Evolutionary conservation across 2,113 vertebrate species (phyloP).

Genomic region (Cathartes aura): DNA sequence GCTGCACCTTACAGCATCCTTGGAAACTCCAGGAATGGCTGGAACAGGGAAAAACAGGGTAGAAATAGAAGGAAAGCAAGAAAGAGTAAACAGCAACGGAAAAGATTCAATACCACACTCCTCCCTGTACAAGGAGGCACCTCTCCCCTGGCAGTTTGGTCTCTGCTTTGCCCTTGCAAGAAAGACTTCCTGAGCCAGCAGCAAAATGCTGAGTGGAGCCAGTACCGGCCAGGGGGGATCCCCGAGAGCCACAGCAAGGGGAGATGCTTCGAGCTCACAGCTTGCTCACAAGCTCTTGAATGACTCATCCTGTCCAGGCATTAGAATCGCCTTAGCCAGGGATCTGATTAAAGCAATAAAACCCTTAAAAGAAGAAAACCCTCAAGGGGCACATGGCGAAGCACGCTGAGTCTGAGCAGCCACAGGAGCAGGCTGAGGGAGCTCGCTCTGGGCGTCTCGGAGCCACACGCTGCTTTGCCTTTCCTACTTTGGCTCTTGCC

Average conservation of each 20-base stretch:
- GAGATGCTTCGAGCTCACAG: neutral
- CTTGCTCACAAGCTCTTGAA: neutral
- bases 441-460: neutral
- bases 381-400: neutral
- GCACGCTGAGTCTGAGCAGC: neutral
- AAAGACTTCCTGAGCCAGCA: neutral
- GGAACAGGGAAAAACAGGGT: neutral
- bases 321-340: neutral
- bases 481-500: neutral
- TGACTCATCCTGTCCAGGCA: neutral
- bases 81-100: neutral
- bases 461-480: neutral
- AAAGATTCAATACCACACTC: neutral
- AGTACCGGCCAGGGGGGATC: rapidly evolving
- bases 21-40: neutral
- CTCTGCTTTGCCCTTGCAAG: neutral
- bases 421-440: neutral
- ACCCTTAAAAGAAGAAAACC: neutral
- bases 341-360: conserved; percentile 20
- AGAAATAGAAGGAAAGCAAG: neutral
- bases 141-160: neutral
- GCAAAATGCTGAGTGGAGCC: neutral
- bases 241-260: neutral
- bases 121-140: neutral
- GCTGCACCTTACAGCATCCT: neutral